Percentiles rank a stretch among this genome's conserved stretches.
phyloP scores from a whole-genome alignment of 1,140 invertebrate species.

The Cherax destructor region DNA sequence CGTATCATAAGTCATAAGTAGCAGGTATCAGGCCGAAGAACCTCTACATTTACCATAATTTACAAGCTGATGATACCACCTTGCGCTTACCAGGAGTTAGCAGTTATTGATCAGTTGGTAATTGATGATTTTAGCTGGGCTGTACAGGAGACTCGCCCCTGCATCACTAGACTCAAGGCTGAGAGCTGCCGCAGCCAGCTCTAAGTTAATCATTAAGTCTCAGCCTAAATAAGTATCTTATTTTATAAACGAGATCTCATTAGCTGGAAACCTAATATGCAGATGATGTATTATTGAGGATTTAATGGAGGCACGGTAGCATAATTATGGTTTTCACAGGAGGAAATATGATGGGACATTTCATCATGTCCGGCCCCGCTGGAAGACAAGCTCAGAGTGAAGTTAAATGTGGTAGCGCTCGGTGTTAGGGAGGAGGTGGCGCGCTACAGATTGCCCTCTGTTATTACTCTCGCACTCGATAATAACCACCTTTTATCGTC shows the following conservation, averaged over 20 bases:
- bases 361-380: slow-evolving; percentile 45
- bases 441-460: slow-evolving; percentile 56
- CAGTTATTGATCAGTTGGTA: slow-evolving; percentile 51
- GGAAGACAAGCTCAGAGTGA: slow-evolving; percentile 54
- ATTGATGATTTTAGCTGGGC: slow-evolving; percentile 45
- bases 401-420: slow-evolving; percentile 63
- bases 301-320: slow-evolving; percentile 27
- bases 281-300: slow-evolving; percentile 48
- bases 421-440: slow-evolving; percentile 66
- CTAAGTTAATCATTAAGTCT: slow-evolving; percentile 36
- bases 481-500: slow-evolving; percentile 42
- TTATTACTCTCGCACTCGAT: slow-evolving; percentile 58
- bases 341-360: slow-evolving; percentile 38
- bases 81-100: slow-evolving; percentile 45
- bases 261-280: slow-evolving; percentile 48
- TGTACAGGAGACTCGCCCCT: slow-evolving; percentile 16
- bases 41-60: slow-evolving; percentile 36
- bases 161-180: background rate
- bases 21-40: slow-evolving; percentile 13
- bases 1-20: background rate
- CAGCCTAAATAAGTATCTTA: slow-evolving; percentile 45
- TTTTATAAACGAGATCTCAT: slow-evolving; percentile 41
- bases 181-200: background rate
- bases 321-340: slow-evolving; percentile 49
- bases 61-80: slow-evolving; percentile 51